Conservation (phyloP, 2,113 vertebrate species). For the Labeo catla region DNA sequence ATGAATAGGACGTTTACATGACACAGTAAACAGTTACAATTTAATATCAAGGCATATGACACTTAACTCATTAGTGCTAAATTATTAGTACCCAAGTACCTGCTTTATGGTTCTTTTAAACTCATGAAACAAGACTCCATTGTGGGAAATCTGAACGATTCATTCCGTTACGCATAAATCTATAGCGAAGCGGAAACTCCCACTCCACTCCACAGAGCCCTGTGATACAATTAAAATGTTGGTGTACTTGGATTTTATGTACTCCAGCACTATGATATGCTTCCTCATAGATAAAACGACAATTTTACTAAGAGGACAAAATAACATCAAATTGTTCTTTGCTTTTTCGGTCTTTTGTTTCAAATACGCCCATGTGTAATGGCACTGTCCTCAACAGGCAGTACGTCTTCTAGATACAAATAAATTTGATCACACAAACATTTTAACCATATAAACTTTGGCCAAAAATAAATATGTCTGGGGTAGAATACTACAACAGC, state of each 20-base stretch:
- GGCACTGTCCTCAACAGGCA: constrained; percentile 8
- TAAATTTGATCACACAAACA: neutral
- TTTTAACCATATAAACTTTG: constrained; percentile 27
- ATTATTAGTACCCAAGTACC: constrained; percentile 3
- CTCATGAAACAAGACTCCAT: neutral
- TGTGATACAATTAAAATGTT: neutral
- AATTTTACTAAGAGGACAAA: constrained; percentile 15
- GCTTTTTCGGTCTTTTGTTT: neutral
- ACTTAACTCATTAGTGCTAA: constrained; percentile 6
- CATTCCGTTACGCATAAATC: neutral
- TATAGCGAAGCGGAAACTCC: neutral
- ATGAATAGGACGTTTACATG: constrained; percentile 43
- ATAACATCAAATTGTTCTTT: neutral
- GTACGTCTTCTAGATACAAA: constrained; percentile 5
- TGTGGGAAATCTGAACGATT: neutral
- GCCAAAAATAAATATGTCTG: constrained; percentile 27
- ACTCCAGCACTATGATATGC: neutral
- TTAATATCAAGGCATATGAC: constrained; percentile 47
- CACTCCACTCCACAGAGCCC: neutral
- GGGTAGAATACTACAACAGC: constrained; percentile 6
- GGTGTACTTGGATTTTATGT: neutral
- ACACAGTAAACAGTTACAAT: constrained; percentile 53
- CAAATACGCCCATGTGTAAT: neutral
- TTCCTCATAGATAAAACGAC: constrained; percentile 7
- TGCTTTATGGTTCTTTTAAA: constrained; percentile 18